Evolutionary conservation across 2,113 vertebrate species (phyloP).

Genomic region (Pseudorasbora parva): DNA sequence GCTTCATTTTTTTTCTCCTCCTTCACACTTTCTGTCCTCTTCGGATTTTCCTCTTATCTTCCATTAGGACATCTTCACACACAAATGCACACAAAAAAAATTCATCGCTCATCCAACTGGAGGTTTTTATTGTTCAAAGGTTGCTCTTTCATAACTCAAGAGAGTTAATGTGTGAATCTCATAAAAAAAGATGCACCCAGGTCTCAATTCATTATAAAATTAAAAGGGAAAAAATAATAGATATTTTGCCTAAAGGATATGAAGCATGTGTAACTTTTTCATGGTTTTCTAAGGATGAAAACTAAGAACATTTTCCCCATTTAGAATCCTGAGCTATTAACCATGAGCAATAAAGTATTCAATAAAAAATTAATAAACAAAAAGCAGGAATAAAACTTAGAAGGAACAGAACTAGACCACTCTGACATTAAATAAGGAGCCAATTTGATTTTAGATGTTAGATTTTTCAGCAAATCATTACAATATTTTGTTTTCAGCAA

Average conservation of each 20-base stretch:
- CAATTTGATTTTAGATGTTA: not conserved
- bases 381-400: not conserved
- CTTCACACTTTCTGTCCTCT: constrained; percentile 29
- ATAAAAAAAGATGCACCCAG: not conserved
- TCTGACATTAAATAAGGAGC: not conserved
- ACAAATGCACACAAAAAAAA: constrained; percentile 30
- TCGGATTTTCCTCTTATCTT: constrained; percentile 51
- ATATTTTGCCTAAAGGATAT: not conserved
- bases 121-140: not conserved
- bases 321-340: not conserved
- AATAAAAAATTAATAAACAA: not conserved
- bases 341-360: not conserved
- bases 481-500: not conserved
- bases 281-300: not conserved
- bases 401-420: not conserved
- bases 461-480: not conserved
- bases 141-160: not conserved
- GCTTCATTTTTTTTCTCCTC: constrained; percentile 9
- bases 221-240: not conserved
- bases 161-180: not conserved
- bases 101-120: not conserved
- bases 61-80: constrained; percentile 35
- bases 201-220: not conserved
- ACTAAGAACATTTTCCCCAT: not conserved
- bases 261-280: not conserved